A percentile compares a stretch with the other conserved stretches of the same genome.
These are phyloP conservation scores for Hyperopisus bebe DNA, from an alignment of 2,113 vertebrate species.

Conservation along the genomic window DNA sequence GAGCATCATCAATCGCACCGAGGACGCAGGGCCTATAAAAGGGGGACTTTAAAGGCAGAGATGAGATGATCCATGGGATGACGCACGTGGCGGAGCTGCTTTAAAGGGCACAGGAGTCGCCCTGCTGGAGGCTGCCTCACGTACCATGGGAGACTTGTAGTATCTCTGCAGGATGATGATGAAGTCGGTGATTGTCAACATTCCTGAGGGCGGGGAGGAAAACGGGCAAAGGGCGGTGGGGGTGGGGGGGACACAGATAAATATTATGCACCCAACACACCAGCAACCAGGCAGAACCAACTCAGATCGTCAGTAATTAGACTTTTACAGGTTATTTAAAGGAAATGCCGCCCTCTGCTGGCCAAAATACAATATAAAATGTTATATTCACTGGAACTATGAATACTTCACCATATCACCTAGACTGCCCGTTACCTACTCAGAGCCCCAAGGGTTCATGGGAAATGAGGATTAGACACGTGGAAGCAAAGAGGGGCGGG, in stretches of 20 bases:
- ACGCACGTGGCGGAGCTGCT: background rate
- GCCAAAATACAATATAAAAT: background rate
- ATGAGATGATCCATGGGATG: background rate
- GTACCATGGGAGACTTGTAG: conserved; percentile 96
- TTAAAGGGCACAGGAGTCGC: background rate
- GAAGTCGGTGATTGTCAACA: conserved; percentile 99
- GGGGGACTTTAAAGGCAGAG: background rate
- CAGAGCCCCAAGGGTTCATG: background rate
- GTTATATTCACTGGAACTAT: background rate
- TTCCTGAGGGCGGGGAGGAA: conserved; percentile 63
- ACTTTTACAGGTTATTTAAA: background rate
- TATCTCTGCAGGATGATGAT: conserved; percentile 99
- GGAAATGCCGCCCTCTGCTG: background rate
- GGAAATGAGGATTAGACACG: background rate
- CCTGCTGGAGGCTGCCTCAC: background rate
- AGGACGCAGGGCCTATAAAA: background rate
- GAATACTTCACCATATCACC: background rate
- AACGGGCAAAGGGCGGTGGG: background rate
- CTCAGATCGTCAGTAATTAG: background rate
- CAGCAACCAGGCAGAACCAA: background rate
- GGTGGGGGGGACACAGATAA: background rate
- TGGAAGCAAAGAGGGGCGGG: background rate
- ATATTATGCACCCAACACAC: background rate
- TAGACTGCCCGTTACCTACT: background rate
- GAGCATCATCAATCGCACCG: background rate